phyloP scores from a whole-genome alignment of 2,113 vertebrate genomes.

The Aythya baeri region DNA sequence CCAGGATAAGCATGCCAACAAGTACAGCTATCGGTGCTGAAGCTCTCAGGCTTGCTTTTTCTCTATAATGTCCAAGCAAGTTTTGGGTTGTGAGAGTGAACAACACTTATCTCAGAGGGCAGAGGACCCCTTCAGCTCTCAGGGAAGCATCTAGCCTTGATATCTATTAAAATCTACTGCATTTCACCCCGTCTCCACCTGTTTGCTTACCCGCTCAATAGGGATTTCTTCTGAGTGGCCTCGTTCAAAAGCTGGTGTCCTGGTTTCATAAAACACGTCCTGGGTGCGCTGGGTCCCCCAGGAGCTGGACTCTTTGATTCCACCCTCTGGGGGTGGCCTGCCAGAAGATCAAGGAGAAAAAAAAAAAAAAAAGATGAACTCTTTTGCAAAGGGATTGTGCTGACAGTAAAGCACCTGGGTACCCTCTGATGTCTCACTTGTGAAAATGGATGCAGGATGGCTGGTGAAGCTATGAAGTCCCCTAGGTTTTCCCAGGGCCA shows the following conservation, averaged over 20 bases:
- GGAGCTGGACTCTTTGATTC: constrained; percentile 84
- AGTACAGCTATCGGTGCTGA: neutral
- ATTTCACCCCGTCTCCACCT: neutral
- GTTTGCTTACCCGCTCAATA: constrained; percentile 54
- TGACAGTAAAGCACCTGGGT: neutral
- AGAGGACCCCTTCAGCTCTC: neutral
- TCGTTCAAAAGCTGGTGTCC: constrained; percentile 76
- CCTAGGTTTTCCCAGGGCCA: neutral
- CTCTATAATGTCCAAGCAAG: neutral
- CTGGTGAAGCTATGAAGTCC: neutral
- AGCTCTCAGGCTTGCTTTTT: neutral
- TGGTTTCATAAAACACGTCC: constrained; percentile 76
- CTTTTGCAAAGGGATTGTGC: neutral
- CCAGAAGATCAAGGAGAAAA: neutral
- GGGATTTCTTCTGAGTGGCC: constrained; percentile 87
- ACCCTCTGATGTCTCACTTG: neutral
- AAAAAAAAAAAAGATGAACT: neutral
- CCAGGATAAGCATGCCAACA: neutral
- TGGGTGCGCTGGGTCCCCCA: constrained; percentile 86
- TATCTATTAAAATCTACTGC: neutral
- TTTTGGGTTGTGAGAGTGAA: neutral
- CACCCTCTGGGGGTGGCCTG: constrained; percentile 79
- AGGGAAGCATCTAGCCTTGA: neutral
- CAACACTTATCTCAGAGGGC: neutral
- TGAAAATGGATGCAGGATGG: neutral